A percentile compares a stretch with the other conserved stretches of the same genome.
Evolutionary conservation across 2,888 invertebrate genomes (phyloP).

Genomic region (Sminthurinus aureus): DNA sequence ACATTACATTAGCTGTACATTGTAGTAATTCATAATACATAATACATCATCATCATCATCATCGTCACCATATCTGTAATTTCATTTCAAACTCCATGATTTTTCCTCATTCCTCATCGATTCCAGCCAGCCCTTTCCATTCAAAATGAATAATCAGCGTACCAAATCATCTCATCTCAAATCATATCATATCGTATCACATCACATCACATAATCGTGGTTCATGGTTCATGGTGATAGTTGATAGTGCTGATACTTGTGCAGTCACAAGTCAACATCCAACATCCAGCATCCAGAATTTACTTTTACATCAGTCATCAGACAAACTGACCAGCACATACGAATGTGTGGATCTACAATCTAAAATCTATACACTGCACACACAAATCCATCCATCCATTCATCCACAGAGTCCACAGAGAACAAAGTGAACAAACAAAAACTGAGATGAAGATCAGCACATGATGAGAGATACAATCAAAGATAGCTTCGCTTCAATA

Average conservation of each 20-base stretch:
- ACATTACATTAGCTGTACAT: neutral
- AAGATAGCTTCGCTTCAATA: slow-evolving; percentile 32
- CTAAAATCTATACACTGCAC: neutral
- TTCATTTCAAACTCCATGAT: neutral
- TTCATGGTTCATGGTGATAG: no score
- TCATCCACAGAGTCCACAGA: neutral
- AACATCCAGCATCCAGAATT: no score
- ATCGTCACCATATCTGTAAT: neutral
- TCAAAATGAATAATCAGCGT: neutral
- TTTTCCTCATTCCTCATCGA: no score
- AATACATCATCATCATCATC: neutral
- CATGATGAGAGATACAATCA: slow-evolving; percentile 14
- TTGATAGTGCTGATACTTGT: no score
- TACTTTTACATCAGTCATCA: no score
- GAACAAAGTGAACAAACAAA: neutral
- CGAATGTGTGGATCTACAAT: neutral
- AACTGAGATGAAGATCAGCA: no score
- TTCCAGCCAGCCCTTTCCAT: no score
- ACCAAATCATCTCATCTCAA: neutral
- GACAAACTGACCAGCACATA: slow-evolving; percentile 9
- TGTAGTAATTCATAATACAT: neutral
- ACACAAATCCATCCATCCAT: neutral
- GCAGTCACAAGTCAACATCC: no score
- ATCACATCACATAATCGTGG: no score
- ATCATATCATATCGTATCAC: no score